These are phyloP conservation scores for Galeopterus variegatus DNA, from an alignment of 2,113 vertebrate species.

Conservation along the genomic window DNA sequence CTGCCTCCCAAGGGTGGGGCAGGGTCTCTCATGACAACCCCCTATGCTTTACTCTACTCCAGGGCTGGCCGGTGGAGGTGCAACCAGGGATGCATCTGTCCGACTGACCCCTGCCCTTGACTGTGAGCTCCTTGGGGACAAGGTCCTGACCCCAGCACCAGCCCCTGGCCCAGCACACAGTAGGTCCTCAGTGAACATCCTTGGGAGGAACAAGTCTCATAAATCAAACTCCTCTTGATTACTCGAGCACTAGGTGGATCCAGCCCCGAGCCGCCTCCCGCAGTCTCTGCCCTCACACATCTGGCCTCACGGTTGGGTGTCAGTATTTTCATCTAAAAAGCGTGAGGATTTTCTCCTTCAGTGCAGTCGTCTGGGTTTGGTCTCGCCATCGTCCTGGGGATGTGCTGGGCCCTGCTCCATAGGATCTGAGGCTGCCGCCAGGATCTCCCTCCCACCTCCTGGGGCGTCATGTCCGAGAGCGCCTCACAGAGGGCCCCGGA, in stretches of 20 bases:
- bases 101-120: fast-evolving
- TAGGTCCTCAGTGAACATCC: background rate
- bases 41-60: fast-evolving
- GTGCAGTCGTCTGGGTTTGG: background rate
- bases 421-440: background rate
- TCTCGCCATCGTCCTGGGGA: background rate
- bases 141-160: background rate
- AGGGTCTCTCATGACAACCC: fast-evolving
- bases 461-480: background rate
- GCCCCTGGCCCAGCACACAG: background rate
- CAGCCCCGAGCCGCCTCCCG: background rate
- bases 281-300: fast-evolving
- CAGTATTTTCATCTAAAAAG: too few relatives aligned
- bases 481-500: background rate
- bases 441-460: fast-evolving
- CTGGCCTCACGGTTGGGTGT: too few relatives aligned
- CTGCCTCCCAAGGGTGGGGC: fast-evolving
- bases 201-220: background rate
- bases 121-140: too few relatives aligned
- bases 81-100: fast-evolving
- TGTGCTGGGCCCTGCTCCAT: background rate
- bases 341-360: background rate
- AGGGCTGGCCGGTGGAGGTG: background rate
- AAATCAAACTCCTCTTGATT: background rate
- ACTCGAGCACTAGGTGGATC: fast-evolving